Evolutionary conservation across 1,140 invertebrate species (phyloP), one percentile per base, ranked within the genome.

Genomic region (Rhysida immarginata): DNA sequence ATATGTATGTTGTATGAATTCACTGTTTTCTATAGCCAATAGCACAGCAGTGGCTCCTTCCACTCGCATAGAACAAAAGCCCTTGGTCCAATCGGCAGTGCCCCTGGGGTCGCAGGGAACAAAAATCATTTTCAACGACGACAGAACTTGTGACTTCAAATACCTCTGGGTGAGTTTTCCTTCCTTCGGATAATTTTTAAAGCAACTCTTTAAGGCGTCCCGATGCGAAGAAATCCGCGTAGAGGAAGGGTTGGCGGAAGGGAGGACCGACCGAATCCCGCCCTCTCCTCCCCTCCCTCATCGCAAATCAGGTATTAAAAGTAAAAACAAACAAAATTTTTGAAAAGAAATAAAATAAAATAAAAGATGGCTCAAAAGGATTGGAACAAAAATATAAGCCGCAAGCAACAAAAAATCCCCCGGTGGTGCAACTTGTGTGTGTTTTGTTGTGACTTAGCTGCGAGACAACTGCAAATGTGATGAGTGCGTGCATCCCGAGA

Each of bases 381-480:
- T n/a, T n/a, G n/a, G n/a, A n/a, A n/a, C n/a, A n/a, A n/a, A n/a
- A n/a, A n/a, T n/a, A n/a, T n/a, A n/a, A n/a, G n/a, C n/a, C n/a
- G n/a, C n/a, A n/a, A n/a, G n/a, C n/a, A n/a, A n/a, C n/a, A n/a
- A n/a, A n/a, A n/a, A n/a, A n/a, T n/a, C n/a, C n/a, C n/a, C n/a
- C n/a, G n/a, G n/a, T n/a, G n/a, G n/a, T n/a, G n/a, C n/a, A n/a
- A n/a, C n/a, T n/a, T n/a, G n/a, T n/a, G n/a, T n/a, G n/a, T n/a
- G n/a, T n/a, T n/a, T n/a, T n/a, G n/a, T n/a, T n/a, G n/a, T n/a
- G n/a, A n/a, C 57, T 24, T 54, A 69, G 68, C 58, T 69, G 8
- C 29, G 68, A 25, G 68, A 70, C 59, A 70, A 70, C 44, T 70
- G 68, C 60, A 61, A 62, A 48, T 70, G 68, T 29, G 23, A 56